These are phyloP conservation scores for Podarcis siculus DNA, from an alignment of 2,797 vertebrate genomes.

Conservation along the genomic window DNA sequence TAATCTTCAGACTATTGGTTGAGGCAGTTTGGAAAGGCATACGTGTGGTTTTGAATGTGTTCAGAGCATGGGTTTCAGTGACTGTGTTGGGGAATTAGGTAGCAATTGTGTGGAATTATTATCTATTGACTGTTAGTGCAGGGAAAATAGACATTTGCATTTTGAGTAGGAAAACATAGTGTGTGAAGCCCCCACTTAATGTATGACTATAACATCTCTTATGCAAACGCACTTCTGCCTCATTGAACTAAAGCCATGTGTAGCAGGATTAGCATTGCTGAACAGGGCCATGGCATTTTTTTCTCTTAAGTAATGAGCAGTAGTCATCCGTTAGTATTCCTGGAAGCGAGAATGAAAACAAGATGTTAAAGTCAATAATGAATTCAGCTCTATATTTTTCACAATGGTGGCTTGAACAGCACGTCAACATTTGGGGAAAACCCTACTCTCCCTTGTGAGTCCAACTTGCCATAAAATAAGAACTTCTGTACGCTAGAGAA, in stretches of 20 bases:
- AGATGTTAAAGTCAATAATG: conserved; percentile 12
- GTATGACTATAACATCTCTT: not conserved
- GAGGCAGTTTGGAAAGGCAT: not conserved
- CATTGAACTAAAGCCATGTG: conserved; percentile 1
- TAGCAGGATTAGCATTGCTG: not conserved
- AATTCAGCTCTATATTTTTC: not conserved
- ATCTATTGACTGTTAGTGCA: not conserved
- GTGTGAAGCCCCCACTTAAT: not conserved
- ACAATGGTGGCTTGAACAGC: not conserved
- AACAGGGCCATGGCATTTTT: not conserved
- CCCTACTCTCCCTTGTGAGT: not conserved
- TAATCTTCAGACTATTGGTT: not conserved
- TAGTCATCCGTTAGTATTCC: conserved; percentile 20
- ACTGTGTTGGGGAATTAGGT: not conserved
- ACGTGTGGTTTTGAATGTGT: not conserved
- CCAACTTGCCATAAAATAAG: not conserved
- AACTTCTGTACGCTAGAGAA: not conserved
- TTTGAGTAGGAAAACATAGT: not conserved
- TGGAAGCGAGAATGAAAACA: conserved; percentile 30
- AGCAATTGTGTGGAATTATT: not conserved
- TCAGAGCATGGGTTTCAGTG: not conserved
- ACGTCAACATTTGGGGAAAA: not conserved
- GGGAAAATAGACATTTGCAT: not conserved
- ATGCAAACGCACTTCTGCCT: not conserved
- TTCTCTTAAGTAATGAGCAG: not conserved